Conservation (phyloP, 2,888 invertebrate genomes). For the Epistrophella euchroma region DNA sequence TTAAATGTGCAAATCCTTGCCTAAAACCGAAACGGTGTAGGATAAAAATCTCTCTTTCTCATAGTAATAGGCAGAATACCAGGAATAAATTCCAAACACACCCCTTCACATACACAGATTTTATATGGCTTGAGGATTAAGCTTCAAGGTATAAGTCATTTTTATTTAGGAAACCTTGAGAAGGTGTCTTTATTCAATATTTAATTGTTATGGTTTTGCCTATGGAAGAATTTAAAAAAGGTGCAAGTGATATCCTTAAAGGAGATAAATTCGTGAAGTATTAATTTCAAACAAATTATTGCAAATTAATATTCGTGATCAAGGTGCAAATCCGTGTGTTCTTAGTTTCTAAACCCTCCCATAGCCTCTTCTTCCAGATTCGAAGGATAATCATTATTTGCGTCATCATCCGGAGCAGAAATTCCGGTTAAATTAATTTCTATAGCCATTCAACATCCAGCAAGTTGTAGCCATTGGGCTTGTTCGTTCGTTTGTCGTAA, state of each 20-base stretch:
- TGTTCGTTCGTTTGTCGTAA: background rate
- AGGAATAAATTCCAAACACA: background rate
- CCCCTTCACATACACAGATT: background rate
- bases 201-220: constrained; percentile 30
- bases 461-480: constrained; percentile 28
- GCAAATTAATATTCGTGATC: background rate
- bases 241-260: constrained; percentile 16
- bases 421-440: constrained; percentile 75
- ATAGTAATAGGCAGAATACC: background rate
- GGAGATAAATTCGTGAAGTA: background rate
- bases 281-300: constrained; percentile 8
- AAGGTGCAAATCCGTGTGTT: background rate
- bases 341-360: background rate
- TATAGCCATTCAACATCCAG: constrained; percentile 34
- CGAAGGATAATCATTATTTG: constrained; percentile 64
- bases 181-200: constrained; percentile 6
- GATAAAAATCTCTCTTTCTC: background rate
- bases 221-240: background rate
- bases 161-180: background rate
- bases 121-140: constrained; percentile 23
- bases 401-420: constrained; percentile 61
- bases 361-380: background rate
- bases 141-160: constrained; percentile 33
- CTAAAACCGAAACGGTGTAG: constrained; percentile 41
- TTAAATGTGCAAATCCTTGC: constrained; percentile 69